Evolutionary conservation across 2,797 vertebrate genomes (phyloP), one percentile per base, ranked within the genome.

Genomic region (Lutjanus campechanus): DNA sequence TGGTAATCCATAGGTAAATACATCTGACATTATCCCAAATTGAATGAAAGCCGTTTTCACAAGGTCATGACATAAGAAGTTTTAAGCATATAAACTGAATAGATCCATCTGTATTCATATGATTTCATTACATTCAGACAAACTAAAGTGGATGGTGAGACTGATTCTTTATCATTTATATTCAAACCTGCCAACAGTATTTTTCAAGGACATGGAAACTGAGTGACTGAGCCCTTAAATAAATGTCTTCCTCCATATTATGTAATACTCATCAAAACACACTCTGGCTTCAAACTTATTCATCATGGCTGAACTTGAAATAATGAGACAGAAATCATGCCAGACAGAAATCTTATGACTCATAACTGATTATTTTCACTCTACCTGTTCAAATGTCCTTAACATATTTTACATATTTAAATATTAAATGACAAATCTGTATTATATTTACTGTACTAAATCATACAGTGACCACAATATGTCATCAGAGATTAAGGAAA

Each of bases 251-350:
- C 43, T 43, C 9, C 17, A 47, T 54, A 69, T 47, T 51, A 50
- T 36, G 29, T 36, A 46, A 46, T 13, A 12, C 4, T 11, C 44
- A 11, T 13, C 8, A 77, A 20, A 63, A 36, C 9, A 36, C 1
- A 0, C 5, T 69, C 10, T 40, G 41, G 11, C 40, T 66, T 70
- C 47, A n/a, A 64, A 59, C 19, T 25, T 11, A 66, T 81, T 73
- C 25, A 79, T 81, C 29, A 70, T 25, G 65, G 65, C 25, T 50
- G 40, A 67, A 58, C 50, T 69, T 69, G 29, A 36, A 36, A 36
- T 36, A 36, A 36, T 36, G 5, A 25, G 25, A 25, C 25, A 25
- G 25, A 25, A 25, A 25, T 25, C 25, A 36, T 36, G 29, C 5
- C 29, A 36, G 29, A 36, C 29, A 36, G 29, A 36, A 36, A 36